Conservation (phyloP, 2,113 vertebrate species). For the Ptyas mucosa region DNA sequence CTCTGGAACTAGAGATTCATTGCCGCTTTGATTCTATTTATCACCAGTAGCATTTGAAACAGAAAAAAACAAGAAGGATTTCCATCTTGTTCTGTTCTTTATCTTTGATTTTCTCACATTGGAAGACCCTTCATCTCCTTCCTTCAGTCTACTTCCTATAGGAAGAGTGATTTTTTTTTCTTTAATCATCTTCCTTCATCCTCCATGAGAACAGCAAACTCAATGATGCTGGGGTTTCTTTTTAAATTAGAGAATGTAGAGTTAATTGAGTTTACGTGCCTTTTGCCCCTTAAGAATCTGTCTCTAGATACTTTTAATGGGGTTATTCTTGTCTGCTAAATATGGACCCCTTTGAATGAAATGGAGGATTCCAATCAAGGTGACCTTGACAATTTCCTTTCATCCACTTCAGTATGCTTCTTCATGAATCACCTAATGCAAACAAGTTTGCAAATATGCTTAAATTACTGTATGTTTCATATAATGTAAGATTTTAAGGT, state of each 20-base stretch:
- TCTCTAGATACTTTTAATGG: neutral
- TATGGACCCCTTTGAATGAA: neutral
- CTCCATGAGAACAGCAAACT: neutral
- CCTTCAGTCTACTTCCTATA: neutral
- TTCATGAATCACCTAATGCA: neutral
- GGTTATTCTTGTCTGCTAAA: neutral
- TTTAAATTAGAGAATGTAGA: neutral
- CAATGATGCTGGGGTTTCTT: neutral
- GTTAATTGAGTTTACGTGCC: neutral
- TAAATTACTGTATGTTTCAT: neutral
- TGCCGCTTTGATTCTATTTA: neutral
- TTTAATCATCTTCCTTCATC: neutral
- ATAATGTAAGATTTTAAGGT: neutral
- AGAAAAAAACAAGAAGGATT: neutral
- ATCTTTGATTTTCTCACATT: neutral
- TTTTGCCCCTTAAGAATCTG: neutral
- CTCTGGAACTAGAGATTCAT: neutral
- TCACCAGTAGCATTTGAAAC: neutral
- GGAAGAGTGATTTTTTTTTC: neutral
- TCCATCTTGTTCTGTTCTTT: neutral
- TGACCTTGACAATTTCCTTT: neutral
- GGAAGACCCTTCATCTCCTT: neutral
- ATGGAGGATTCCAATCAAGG: neutral
- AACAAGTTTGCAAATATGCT: neutral
- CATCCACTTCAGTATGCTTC: neutral